Base-by-base conservation (phyloP, 2,797 vertebrate species). In the Phrynocephalus forsythii region DNA sequence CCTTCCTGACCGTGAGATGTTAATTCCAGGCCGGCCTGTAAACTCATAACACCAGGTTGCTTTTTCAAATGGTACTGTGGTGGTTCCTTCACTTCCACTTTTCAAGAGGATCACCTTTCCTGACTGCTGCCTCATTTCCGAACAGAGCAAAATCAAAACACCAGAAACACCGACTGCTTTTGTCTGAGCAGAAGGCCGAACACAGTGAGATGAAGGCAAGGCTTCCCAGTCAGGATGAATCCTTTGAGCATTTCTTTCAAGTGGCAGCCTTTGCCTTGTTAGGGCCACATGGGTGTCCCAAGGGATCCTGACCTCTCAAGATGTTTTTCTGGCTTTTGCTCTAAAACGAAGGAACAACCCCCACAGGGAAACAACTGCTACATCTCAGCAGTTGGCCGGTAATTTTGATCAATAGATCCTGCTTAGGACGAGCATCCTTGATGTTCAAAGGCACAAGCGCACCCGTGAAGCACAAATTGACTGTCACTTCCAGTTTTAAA, bases 231-330 rank as follows among this genome's bases (percentile, higher is more conserved):
- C 71, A 73, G 77, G 13, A 22, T 56, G 72, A 72, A 13, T 30
- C n/a, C 50, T 83, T 24, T 82, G 69, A 63, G 26, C 71, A 16
- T 30, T 63, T 48, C 82, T 80, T 71, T 73, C n/a, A 88, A 88
- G 76, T 3, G 22, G 79, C 50, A 16, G 16, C 28, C 75, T 90
- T 75, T 60, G 20, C 86, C 20, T 38, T 79, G n/a, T 60, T 60
- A n/a, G 85, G 30, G 16, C 4, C 81, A 83, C 28, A 72, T 7
- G 71, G 77, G 73, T 20, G 48, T 56, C 69, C 30, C 24, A 83
- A 86, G 20, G 68, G 9, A 5, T 66, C 68, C 30, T 76, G 78
- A 68, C 63, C 52, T 75, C 83, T 82, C 69, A 68, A 50, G 38
- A 67, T 44, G 60, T 82, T 24, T 79, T 75, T 44, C 56, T 44